A percentile compares a stretch with the other conserved stretches of the same genome.
phyloP scores from a whole-genome alignment of 2,113 vertebrate species.

The Psittacus erithacus region DNA sequence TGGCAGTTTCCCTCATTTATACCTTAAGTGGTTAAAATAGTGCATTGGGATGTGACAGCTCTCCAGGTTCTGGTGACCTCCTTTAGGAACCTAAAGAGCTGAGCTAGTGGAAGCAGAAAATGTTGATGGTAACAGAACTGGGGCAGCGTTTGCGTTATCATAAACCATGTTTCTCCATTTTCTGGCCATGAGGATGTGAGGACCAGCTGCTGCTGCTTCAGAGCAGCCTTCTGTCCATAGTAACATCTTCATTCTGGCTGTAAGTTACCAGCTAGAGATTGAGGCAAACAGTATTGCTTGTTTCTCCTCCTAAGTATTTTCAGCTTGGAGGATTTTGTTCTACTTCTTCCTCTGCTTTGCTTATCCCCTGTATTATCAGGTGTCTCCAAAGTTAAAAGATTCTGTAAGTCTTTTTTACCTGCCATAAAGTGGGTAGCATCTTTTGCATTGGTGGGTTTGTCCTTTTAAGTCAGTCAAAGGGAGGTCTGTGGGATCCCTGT shows the following conservation, averaged over 20 bases:
- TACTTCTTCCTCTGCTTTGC: not conserved
- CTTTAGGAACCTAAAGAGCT: not conserved
- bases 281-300: not conserved
- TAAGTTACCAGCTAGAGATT: not conserved
- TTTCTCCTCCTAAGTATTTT: not conserved
- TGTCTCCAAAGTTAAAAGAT: not conserved
- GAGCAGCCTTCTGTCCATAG: not conserved
- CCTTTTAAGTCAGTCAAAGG: not conserved
- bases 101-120: not conserved
- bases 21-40: not conserved
- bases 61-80: not conserved
- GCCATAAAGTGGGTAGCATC: not conserved
- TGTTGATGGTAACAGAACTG: not conserved
- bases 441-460: not conserved
- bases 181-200: not conserved
- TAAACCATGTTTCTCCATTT: rapidly evolving
- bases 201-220: not conserved
- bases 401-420: not conserved
- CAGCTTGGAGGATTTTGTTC: not conserved
- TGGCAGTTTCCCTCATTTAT: not conserved
- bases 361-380: not conserved
- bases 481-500: not conserved
- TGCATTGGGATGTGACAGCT: not conserved
- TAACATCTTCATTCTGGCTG: not conserved
- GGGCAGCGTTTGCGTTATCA: not conserved